Evolutionary conservation across 2,888 invertebrate species (phyloP).

Genomic region (Hydrotaea diabolus): DNA sequence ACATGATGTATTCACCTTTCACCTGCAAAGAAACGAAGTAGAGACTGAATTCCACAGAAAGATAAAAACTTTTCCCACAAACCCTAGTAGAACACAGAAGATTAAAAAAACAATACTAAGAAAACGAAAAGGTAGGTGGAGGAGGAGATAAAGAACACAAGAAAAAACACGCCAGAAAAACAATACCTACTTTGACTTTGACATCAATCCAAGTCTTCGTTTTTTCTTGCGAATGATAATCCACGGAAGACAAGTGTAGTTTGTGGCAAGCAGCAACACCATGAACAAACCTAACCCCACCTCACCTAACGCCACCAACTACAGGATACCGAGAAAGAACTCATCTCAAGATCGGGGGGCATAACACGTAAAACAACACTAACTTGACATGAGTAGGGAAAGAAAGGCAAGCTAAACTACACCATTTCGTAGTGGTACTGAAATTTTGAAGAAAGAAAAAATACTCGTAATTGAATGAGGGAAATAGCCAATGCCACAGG

Average conservation of each 20-base stretch:
- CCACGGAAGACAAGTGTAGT: slow-evolving; percentile 6
- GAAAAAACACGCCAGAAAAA: background rate
- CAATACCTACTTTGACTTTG: slow-evolving; percentile 39
- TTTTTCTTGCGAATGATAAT: background rate
- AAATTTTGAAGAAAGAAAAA: background rate
- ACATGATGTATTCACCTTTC: background rate
- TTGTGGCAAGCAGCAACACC: slow-evolving; percentile 27
- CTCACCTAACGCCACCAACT: no score
- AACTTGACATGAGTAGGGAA: no score
- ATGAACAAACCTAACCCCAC: slow-evolving; percentile 37
- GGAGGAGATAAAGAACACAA: background rate
- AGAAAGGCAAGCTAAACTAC: no score
- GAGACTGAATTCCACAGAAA: background rate
- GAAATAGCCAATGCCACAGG: no score
- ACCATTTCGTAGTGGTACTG: no score
- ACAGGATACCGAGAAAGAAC: no score
- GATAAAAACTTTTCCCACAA: background rate
- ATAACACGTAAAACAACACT: no score
- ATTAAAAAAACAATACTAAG: slow-evolving; percentile 17
- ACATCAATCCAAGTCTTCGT: slow-evolving; percentile 25
- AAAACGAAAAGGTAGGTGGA: background rate
- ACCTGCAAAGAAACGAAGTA: background rate
- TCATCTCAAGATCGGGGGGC: no score
- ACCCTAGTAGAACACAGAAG: background rate
- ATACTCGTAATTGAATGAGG: background rate